phyloP scores from a whole-genome alignment of 2,113 vertebrate genomes.

The Hemiprocne comata region DNA sequence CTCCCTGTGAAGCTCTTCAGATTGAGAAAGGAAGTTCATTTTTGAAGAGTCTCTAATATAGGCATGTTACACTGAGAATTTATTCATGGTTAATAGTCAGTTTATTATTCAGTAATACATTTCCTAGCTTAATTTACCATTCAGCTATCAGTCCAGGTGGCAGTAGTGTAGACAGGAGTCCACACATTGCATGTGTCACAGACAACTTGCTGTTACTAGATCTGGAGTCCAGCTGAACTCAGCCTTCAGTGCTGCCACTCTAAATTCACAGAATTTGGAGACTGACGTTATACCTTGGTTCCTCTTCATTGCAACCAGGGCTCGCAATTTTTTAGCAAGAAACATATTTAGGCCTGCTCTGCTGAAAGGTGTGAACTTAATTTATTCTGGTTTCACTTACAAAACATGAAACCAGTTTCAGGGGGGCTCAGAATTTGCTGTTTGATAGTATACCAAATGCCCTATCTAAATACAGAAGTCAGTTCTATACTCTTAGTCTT shows the following conservation, averaged over 20 bases:
- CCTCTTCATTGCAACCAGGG: background rate
- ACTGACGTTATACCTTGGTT: background rate
- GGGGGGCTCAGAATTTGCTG: constrained; percentile 46
- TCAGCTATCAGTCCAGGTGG: constrained; percentile 65
- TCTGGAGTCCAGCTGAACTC: constrained; percentile 11
- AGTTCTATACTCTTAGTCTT: background rate
- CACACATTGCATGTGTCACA: constrained; percentile 15
- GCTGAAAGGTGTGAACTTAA: constrained; percentile 56
- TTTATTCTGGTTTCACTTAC: constrained; percentile 50
- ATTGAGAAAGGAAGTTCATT: background rate
- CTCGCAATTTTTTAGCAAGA: constrained; percentile 40
- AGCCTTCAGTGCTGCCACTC: background rate
- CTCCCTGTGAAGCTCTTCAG: background rate
- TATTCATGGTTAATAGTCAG: constrained; percentile 46
- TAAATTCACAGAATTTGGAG: constrained; percentile 4
- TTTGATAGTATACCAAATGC: constrained; percentile 45
- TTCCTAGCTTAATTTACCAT: constrained; percentile 41
- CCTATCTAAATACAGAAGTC: constrained; percentile 46
- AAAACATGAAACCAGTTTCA: constrained; percentile 34
- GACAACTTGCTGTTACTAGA: constrained; percentile 31
- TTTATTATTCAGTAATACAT: constrained; percentile 58
- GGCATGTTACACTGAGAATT: constrained; percentile 18
- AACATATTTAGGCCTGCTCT: constrained; percentile 52
- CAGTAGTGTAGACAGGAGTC: constrained; percentile 36
- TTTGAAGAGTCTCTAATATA: background rate